phyloP scores from a whole-genome alignment of 2,888 invertebrate species.

The Drosophila yooni region DNA sequence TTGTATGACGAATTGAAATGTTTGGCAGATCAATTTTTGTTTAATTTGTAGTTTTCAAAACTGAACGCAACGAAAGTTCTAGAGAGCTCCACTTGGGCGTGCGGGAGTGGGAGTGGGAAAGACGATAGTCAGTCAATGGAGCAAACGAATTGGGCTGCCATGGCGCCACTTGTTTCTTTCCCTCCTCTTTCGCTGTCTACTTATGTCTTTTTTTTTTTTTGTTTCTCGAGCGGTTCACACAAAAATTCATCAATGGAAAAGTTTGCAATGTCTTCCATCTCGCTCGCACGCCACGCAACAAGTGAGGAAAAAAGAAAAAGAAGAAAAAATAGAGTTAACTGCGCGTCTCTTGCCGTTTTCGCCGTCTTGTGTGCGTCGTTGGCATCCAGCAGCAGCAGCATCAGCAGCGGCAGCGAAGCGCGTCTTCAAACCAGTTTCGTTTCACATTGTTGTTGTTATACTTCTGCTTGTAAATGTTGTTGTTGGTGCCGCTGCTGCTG shows the following conservation, averaged over 20 bases:
- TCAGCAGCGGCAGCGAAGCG: constrained; percentile 29
- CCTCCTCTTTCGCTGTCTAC: neutral
- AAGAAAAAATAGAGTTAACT: constrained; percentile 16
- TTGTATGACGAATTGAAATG: constrained; percentile 22
- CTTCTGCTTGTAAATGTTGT: constrained; percentile 31
- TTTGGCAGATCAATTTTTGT: constrained; percentile 24
- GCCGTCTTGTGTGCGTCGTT: constrained; percentile 23
- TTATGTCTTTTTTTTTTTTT: neutral
- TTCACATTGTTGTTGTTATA: constrained; percentile 29
- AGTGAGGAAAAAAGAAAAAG: constrained; percentile 51
- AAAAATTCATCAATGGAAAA: constrained; percentile 76
- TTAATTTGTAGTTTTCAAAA: neutral
- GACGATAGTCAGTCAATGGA: constrained; percentile 36
- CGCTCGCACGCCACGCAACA: constrained; percentile 57
- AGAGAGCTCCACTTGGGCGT: constrained; percentile 29
- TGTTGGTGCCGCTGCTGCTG: constrained; percentile 40
- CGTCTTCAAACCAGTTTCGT: constrained; percentile 68
- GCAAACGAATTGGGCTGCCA: constrained; percentile 10
- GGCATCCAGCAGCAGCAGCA: constrained; percentile 16
- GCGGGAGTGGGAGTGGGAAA: neutral
- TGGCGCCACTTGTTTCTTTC: constrained; percentile 1
- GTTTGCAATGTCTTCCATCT: constrained; percentile 70
- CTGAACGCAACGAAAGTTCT: constrained; percentile 46
- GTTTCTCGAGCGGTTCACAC: constrained; percentile 5
- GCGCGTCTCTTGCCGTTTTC: constrained; percentile 17